phyloP scores from a whole-genome alignment of 2,888 invertebrate species.

The Miltochrista miniata region DNA sequence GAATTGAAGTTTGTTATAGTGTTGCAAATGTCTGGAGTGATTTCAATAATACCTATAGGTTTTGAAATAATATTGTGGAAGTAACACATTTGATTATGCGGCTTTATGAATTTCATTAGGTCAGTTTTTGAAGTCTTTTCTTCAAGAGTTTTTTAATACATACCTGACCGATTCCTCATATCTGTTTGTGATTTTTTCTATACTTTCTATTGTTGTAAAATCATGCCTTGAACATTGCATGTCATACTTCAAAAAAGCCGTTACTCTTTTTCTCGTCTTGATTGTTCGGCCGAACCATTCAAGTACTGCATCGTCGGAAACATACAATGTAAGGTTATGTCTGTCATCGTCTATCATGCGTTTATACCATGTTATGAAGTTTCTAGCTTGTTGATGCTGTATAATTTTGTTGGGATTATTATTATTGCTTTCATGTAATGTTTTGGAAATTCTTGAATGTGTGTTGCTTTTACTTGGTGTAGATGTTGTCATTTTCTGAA shows the following conservation, averaged over 20 bases:
- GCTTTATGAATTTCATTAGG: too few relatives aligned
- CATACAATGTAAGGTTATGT: slow-evolving; percentile 70
- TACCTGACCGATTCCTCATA: slow-evolving; percentile 58
- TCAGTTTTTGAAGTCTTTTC: too few relatives aligned
- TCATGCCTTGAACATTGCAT: slow-evolving; percentile 80
- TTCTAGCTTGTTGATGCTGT: slow-evolving; percentile 62
- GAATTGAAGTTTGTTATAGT: too few relatives aligned
- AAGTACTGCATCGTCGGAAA: slow-evolving; percentile 79
- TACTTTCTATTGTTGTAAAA: slow-evolving; percentile 72
- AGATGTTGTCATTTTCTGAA: slow-evolving; percentile 60
- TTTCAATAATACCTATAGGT: too few relatives aligned
- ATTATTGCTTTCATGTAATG: slow-evolving; percentile 50
- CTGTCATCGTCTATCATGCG: slow-evolving; percentile 78
- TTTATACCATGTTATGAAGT: slow-evolving; percentile 76
- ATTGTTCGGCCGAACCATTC: slow-evolving; percentile 87
- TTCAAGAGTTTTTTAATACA: slow-evolving; percentile 35
- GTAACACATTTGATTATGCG: too few relatives aligned
- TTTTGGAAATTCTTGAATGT: slow-evolving; percentile 36
- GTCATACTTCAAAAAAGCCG: slow-evolving; percentile 80
- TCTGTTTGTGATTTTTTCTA: slow-evolving; percentile 61
- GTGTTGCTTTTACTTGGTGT: slow-evolving; percentile 43
- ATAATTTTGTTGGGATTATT: slow-evolving; percentile 47
- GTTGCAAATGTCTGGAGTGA: too few relatives aligned
- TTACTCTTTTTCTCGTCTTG: slow-evolving; percentile 82
- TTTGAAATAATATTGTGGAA: too few relatives aligned